These are phyloP conservation scores for Onchidella celtica DNA, from an alignment of 2,888 invertebrate species.

Conservation along the genomic window DNA sequence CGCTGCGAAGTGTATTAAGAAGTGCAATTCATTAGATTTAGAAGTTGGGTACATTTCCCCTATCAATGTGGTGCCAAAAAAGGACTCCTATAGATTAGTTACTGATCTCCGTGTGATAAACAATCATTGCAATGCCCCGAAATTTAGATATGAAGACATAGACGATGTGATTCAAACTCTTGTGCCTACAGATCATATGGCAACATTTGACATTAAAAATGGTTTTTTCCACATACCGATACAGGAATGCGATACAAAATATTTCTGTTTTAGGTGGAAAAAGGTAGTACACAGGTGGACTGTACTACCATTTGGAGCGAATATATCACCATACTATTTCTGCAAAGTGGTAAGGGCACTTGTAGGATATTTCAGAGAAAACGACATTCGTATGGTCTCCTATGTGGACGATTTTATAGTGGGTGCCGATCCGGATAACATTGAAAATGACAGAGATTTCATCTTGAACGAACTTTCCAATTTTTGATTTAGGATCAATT, in stretches of 20 bases:
- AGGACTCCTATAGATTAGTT: not conserved
- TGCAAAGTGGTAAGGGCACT: not conserved
- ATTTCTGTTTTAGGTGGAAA: not conserved
- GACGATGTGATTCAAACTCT: not conserved
- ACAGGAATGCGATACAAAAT: not conserved
- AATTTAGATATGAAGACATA: not conserved
- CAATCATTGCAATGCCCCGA: not conserved
- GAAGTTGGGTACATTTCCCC: not conserved
- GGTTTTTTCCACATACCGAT: not conserved
- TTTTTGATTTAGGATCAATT: not conserved
- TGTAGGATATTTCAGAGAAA: not conserved
- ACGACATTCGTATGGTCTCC: not conserved
- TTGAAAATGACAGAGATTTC: not conserved
- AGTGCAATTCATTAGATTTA: not conserved
- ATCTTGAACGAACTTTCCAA: not conserved
- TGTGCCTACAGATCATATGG: not conserved
- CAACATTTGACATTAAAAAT: not conserved
- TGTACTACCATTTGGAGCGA: not conserved
- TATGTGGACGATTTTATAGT: not conserved
- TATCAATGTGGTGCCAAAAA: not conserved
- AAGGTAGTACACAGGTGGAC: not conserved
- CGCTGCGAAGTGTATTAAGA: not conserved
- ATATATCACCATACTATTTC: not conserved
- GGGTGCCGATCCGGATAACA: not conserved
- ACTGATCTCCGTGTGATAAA: not conserved